phyloP scores from a whole-genome alignment of 2,888 invertebrate genomes.

The Parnassius smintheus region DNA sequence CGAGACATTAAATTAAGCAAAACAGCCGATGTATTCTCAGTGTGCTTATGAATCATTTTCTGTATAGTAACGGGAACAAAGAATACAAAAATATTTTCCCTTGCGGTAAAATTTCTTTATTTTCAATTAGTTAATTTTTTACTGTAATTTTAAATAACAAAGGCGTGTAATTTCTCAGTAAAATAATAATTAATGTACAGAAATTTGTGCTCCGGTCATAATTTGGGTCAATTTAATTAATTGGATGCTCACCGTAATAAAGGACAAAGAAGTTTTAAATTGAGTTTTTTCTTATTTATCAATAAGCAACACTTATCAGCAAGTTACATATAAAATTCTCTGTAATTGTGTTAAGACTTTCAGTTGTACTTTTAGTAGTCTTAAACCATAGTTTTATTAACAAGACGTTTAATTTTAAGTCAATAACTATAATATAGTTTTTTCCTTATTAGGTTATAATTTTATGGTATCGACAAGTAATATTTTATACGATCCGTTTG shows the following conservation, averaged over 20 bases:
- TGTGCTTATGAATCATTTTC: conserved; percentile 23
- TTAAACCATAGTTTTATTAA: no score
- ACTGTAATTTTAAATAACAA: conserved; percentile 10
- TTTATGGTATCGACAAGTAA: not conserved
- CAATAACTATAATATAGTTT: no score
- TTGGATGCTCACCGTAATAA: no score
- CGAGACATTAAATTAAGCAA: conserved; percentile 9
- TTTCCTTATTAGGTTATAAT: not conserved
- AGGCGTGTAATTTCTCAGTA: conserved; percentile 4
- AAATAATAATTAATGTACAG: not conserved
- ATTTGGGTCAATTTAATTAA: not conserved
- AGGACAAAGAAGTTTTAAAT: no score
- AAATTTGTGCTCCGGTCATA: not conserved
- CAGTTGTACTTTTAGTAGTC: no score
- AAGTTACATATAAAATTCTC: no score
- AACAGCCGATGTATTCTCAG: conserved; percentile 13
- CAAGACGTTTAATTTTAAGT: no score
- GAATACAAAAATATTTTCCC: conserved; percentile 27
- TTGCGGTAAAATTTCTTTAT: conserved; percentile 14
- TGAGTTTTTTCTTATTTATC: no score
- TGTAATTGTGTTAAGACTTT: no score
- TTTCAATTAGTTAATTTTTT: conserved; percentile 6
- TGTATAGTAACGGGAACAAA: conserved; percentile 26
- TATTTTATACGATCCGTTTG: not conserved
- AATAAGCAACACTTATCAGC: no score